Conservation (phyloP, 2,888 invertebrate species). For the Lithophane semibrunnea region DNA sequence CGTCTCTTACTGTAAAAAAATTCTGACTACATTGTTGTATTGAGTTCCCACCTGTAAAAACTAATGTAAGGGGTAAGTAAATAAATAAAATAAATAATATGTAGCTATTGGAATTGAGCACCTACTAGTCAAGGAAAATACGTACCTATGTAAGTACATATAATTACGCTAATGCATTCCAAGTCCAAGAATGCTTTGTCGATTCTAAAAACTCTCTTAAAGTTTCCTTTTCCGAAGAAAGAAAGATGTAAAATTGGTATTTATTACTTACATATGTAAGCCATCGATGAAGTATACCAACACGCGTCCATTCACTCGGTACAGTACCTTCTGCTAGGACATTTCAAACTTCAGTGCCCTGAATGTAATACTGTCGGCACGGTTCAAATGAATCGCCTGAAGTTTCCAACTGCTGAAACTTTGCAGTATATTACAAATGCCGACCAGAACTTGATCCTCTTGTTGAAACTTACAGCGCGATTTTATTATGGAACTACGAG, state of each 20-base stretch:
- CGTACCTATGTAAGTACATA: not conserved
- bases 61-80: no score
- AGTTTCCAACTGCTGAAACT: conserved; percentile 20
- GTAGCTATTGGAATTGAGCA: no score
- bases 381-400: not conserved
- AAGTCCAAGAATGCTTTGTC: not conserved
- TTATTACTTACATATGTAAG: no score
- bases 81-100: no score
- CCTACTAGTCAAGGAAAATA: no score
- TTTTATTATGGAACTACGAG: no score
- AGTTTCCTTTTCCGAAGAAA: not conserved
- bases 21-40: no score
- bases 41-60: no score
- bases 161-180: not conserved
- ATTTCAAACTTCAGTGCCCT: not conserved
- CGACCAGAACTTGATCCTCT: conserved; percentile 6
- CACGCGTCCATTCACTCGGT: not conserved
- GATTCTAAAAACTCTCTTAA: not conserved
- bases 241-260: not conserved
- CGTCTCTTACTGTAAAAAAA: no score
- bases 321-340: not conserved
- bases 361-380: conserved; percentile 8
- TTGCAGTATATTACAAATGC: conserved; percentile 12
- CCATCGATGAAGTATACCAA: not conserved
- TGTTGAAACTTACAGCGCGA: not conserved